phyloP scores from a whole-genome alignment of 1,140 invertebrate genomes.

The Lamellibrachia luymesi region DNA sequence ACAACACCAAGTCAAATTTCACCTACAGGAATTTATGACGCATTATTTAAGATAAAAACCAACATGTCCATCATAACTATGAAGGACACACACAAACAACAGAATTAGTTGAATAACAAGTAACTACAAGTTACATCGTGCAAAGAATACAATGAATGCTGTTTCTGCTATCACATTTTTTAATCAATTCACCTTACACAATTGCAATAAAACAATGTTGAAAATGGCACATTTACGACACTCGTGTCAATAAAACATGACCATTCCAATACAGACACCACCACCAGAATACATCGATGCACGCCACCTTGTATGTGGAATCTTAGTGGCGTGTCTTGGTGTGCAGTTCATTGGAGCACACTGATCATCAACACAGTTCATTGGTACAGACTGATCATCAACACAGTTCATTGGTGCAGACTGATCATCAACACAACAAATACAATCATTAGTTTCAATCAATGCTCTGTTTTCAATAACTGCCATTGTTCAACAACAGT shows the following conservation, averaged over 20 bases:
- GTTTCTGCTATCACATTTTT: not conserved
- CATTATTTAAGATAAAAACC: no score
- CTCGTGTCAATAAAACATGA: not conserved
- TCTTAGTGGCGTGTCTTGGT: not conserved
- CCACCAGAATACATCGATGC: not conserved
- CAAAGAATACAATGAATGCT: not conserved
- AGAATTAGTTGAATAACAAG: not conserved
- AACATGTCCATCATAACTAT: no score
- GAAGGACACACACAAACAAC: no score
- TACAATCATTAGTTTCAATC: not conserved
- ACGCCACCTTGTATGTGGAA: not conserved
- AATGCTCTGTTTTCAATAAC: not conserved
- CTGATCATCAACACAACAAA: not conserved
- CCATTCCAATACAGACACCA: not conserved
- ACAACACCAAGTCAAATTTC: no score
- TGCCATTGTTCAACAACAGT: not conserved
- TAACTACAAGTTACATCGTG: not conserved
- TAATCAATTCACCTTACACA: conserved; percentile 5
- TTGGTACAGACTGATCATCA: no score
- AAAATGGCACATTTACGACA: not conserved
- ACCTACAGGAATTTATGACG: no score
- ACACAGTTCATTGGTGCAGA: not conserved
- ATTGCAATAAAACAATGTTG: not conserved
- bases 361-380: not conserved
- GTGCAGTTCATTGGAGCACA: not conserved